Evolutionary conservation across 2,888 invertebrate genomes (phyloP).

Genomic region (Oasisia sp.): DNA sequence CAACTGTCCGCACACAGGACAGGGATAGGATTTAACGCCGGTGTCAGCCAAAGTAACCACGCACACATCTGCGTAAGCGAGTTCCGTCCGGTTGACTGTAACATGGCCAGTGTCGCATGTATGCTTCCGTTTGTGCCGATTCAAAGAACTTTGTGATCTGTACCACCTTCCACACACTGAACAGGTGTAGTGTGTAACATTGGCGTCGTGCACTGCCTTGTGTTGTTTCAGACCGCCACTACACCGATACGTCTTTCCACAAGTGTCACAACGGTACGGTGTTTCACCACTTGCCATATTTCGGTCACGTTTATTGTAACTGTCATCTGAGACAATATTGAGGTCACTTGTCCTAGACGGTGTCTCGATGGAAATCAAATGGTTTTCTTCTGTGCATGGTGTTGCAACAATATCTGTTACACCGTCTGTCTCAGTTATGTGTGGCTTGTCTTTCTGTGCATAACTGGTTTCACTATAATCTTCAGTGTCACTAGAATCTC

Average conservation of each 20-base stretch:
- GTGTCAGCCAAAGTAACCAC: background rate
- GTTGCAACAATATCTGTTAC: background rate
- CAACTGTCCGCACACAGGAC: background rate
- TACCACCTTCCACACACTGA: no score
- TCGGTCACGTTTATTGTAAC: background rate
- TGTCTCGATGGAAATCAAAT: background rate
- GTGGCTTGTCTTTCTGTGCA: background rate
- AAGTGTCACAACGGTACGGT: no score
- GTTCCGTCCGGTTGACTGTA: background rate
- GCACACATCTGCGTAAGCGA: background rate
- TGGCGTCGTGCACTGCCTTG: no score
- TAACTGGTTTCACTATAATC: background rate
- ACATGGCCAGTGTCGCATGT: background rate
- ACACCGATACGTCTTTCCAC: no score
- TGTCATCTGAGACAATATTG: background rate
- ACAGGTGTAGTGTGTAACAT: no score
- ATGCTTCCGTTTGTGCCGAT: no score
- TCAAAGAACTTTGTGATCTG: no score
- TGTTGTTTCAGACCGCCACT: no score
- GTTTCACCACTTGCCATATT: no score
- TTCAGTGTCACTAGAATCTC: no score
- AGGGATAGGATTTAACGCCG: background rate
- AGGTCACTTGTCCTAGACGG: background rate
- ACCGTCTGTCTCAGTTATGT: background rate
- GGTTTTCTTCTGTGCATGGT: background rate